A percentile compares a stretch with the other conserved stretches of the same genome.
Evolutionary conservation across 2,113 vertebrate species (phyloP).

Genomic region (Chrysochloris asiatica): DNA sequence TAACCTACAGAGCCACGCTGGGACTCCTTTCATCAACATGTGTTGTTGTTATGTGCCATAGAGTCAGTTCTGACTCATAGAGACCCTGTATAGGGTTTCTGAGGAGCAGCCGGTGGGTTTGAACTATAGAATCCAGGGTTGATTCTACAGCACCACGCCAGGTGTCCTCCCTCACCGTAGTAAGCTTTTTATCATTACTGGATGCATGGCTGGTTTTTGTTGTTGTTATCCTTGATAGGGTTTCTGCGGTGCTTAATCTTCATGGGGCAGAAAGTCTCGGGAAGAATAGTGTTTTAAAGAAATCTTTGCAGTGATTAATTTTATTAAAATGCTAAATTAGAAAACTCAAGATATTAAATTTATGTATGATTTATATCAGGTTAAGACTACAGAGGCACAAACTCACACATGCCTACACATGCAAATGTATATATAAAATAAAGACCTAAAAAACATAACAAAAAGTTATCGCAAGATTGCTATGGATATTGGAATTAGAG

Average conservation of each 20-base stretch:
- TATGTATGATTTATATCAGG: not conserved
- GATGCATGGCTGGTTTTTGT: not conserved
- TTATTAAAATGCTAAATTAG: not conserved
- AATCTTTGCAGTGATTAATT: not conserved
- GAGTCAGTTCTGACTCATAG: too few species aligned
- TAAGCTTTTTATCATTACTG: not conserved
- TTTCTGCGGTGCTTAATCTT: too few species aligned
- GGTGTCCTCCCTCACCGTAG: too few species aligned
- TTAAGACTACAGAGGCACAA: not conserved
- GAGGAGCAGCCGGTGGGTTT: too few species aligned
- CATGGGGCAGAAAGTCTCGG: too few species aligned
- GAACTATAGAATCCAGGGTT: too few species aligned
- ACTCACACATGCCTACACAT: not conserved
- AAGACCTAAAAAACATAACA: not conserved
- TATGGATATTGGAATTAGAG: not conserved
- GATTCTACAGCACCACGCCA: too few species aligned
- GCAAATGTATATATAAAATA: not conserved
- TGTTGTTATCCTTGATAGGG: too few species aligned
- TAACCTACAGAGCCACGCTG: too few species aligned
- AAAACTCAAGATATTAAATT: not conserved
- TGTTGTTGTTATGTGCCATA: too few species aligned
- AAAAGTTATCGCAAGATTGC: not conserved
- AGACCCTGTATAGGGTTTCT: too few species aligned
- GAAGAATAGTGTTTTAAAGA: not conserved
- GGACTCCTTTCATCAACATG: too few species aligned